Evolutionary conservation across 2,797 vertebrate species (phyloP).

Genomic region (Phaenicophaeus curvirostris): DNA sequence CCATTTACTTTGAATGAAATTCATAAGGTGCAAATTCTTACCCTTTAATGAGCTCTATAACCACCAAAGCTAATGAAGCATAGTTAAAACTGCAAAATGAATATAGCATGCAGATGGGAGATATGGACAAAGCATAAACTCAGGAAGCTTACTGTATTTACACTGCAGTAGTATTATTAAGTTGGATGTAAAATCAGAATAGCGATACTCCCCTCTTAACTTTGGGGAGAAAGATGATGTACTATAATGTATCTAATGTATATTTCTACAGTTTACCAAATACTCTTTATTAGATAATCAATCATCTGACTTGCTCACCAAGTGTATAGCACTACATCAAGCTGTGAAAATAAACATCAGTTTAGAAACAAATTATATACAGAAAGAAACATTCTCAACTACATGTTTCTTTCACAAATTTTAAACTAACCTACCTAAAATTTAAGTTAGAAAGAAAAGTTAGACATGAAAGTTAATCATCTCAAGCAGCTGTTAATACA

Average conservation of each 20-base stretch:
- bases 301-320: conserved; percentile 61
- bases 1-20: conserved; percentile 30
- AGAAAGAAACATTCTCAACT: conserved; percentile 24
- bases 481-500: conserved; percentile 42
- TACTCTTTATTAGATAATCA: conserved; percentile 49
- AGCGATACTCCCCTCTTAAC: neutral
- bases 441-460: conserved; percentile 8
- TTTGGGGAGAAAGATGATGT: neutral
- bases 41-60: conserved; percentile 34
- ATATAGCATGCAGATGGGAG: conserved; percentile 59
- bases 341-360: conserved; percentile 67
- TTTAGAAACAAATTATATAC: conserved; percentile 54
- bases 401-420: neutral
- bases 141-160: conserved; percentile 1
- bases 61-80: conserved; percentile 38
- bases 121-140: conserved; percentile 35
- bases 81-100: conserved; percentile 43
- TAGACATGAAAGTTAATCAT: conserved; percentile 68
- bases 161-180: neutral
- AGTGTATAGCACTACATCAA: conserved; percentile 57
- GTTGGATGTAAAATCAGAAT: neutral
- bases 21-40: conserved; percentile 23
- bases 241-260: neutral
- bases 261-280: conserved; percentile 49
- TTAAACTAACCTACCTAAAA: conserved; percentile 6